Evolutionary conservation across 2,113 vertebrate species (phyloP).

Genomic region (Pelusios castaneus): DNA sequence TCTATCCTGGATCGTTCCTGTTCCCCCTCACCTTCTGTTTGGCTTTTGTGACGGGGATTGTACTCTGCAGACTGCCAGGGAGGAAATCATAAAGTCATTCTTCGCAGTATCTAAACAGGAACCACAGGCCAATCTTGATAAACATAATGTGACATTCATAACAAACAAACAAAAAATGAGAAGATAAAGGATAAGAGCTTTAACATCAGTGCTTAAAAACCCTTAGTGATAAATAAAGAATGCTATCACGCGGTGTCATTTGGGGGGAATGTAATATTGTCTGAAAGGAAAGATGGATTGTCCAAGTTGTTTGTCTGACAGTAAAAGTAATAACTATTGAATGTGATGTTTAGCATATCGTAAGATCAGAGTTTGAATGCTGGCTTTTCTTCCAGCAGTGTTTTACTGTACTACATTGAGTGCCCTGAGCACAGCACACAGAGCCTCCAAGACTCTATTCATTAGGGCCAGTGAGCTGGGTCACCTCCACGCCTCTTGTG

Average conservation of each 20-base stretch:
- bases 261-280: slow-evolving; percentile 49
- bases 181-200: slow-evolving; percentile 66
- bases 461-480: fast-evolving
- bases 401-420: not conserved
- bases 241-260: slow-evolving; percentile 55
- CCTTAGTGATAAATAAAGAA: slow-evolving; percentile 48
- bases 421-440: slow-evolving; percentile 26
- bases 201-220: slow-evolving; percentile 20
- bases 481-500: not conserved
- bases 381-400: slow-evolving; percentile 22
- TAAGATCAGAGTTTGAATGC: slow-evolving; percentile 67
- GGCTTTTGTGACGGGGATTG: not conserved
- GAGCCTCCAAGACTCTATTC: fast-evolving
- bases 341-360: slow-evolving; percentile 69
- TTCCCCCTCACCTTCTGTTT: not conserved
- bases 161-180: slow-evolving; percentile 48
- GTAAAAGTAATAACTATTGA: slow-evolving; percentile 67
- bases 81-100: slow-evolving; percentile 32
- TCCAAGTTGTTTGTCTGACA: slow-evolving; percentile 66
- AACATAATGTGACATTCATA: slow-evolving; percentile 56
- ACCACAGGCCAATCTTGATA: not conserved
- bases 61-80: slow-evolving; percentile 14
- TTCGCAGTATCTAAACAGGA: slow-evolving; percentile 36
- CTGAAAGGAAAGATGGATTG: slow-evolving; percentile 68
- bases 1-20: fast-evolving